Conservation (phyloP, 2,113 vertebrate genomes). For the Lophotis ruficrista region DNA sequence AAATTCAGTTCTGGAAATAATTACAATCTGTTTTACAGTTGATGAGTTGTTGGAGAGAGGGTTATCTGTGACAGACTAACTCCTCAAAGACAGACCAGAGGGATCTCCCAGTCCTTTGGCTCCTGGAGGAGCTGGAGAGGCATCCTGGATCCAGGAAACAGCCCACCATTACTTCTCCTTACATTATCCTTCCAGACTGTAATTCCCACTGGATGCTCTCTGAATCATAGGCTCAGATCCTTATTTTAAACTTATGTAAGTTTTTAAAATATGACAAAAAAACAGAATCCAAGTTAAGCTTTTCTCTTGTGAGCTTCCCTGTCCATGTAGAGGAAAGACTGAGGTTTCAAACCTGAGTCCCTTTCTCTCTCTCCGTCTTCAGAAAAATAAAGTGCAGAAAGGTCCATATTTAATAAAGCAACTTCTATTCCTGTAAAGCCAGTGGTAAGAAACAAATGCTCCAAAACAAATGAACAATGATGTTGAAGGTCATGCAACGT, state of each 20-base stretch:
- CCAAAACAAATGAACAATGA: not conserved
- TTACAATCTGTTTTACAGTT: not conserved
- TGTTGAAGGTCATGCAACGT: not conserved
- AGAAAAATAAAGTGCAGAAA: not conserved
- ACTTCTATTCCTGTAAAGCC: not conserved
- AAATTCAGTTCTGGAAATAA: not conserved
- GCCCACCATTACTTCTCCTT: not conserved
- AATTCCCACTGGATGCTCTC: not conserved
- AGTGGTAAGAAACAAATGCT: not conserved
- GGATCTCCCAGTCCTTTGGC: not conserved
- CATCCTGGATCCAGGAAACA: not conserved
- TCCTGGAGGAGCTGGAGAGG: not conserved
- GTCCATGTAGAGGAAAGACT: not conserved
- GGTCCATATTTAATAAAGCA: not conserved
- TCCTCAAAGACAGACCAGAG: not conserved
- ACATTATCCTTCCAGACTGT: not conserved
- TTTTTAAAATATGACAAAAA: not conserved
- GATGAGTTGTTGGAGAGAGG: not conserved
- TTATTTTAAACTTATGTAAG: not conserved
- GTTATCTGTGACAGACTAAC: not conserved
- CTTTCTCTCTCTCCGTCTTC: not conserved
- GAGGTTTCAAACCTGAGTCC: not conserved
- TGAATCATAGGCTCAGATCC: not conserved
- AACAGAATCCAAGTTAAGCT: not conserved
- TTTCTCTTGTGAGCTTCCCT: not conserved